A percentile compares a stretch with the other conserved stretches of the same genome.
These are phyloP conservation scores for Lateolabrax maculatus DNA, from an alignment of 2,797 vertebrate species.

Conservation along the genomic window DNA sequence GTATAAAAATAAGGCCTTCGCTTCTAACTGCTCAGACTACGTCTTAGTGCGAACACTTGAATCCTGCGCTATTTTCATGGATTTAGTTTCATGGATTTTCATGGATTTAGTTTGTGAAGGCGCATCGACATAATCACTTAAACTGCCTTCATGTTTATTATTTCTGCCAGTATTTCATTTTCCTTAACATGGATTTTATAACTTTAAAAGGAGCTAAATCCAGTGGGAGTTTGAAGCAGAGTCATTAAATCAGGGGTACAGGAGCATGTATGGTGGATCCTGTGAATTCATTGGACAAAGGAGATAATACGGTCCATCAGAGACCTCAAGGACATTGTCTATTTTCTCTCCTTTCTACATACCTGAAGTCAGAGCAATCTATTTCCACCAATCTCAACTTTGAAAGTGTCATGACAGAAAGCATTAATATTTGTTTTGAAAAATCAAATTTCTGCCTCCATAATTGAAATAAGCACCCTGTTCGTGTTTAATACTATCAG, in stretches of 20 bases:
- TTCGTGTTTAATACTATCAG: neutral
- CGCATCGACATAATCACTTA: conserved; percentile 74
- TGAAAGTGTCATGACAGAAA: neutral
- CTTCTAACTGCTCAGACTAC: conserved; percentile 36
- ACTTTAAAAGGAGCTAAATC: conserved; percentile 55
- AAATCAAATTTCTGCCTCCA: neutral
- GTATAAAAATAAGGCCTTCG: conserved; percentile 44
- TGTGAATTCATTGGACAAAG: conserved; percentile 31
- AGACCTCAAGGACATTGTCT: conserved; percentile 16
- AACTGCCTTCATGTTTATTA: conserved; percentile 76
- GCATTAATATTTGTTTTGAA: neutral
- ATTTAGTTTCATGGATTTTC: conserved; percentile 77
- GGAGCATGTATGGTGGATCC: conserved; percentile 22
- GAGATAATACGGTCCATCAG: conserved; percentile 22
- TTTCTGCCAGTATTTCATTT: conserved; percentile 71
- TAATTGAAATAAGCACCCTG: neutral
- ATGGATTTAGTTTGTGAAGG: conserved; percentile 73
- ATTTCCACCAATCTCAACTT: neutral
- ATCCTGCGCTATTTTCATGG: conserved; percentile 72
- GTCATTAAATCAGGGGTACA: conserved; percentile 49
- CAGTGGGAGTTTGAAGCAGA: conserved; percentile 42
- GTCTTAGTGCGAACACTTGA: conserved; percentile 56
- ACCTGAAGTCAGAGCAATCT: neutral
- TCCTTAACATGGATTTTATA: conserved; percentile 63
- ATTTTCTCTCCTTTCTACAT: neutral